A percentile compares a stretch with the other conserved stretches of the same genome.
Conservation (phyloP, 2,797 vertebrate species). For the Nyctibius grandis region DNA sequence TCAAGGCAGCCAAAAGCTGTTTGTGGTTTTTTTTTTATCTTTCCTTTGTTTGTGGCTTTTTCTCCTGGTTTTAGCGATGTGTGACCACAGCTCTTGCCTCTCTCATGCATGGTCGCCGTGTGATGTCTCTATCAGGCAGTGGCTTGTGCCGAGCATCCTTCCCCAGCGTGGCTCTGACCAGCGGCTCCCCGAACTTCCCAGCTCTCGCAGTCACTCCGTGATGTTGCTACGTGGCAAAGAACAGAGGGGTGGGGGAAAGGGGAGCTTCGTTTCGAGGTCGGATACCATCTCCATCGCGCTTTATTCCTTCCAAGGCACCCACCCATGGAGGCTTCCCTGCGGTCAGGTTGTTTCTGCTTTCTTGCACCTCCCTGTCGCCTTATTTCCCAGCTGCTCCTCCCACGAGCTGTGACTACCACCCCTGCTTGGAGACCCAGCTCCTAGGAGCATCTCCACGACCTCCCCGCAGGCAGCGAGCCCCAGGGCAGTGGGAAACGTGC, state of each 20-base stretch:
- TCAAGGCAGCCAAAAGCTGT: background rate
- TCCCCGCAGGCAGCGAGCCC: background rate
- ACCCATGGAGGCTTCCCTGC: accelerated
- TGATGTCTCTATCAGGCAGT: background rate
- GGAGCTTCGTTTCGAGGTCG: accelerated
- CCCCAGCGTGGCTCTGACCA: background rate
- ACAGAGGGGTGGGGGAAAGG: background rate
- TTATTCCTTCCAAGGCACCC: background rate
- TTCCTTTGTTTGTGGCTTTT: background rate
- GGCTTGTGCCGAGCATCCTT: background rate
- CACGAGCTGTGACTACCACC: background rate
- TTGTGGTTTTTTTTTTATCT: background rate
- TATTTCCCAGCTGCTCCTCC: background rate
- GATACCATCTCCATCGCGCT: accelerated
- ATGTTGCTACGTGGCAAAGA: background rate
- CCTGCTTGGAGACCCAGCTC: background rate
- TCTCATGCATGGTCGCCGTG: accelerated
- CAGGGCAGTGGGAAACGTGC: background rate
- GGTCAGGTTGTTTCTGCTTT: background rate
- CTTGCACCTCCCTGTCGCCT: background rate
- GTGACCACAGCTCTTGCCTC: background rate
- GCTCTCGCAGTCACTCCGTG: background rate
- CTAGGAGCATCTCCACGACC: background rate
- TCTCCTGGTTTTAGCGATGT: background rate
- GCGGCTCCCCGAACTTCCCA: background rate